These are phyloP conservation scores for Sisor rabdophorus DNA, from an alignment of 2,113 vertebrate species.

Conservation along the genomic window DNA sequence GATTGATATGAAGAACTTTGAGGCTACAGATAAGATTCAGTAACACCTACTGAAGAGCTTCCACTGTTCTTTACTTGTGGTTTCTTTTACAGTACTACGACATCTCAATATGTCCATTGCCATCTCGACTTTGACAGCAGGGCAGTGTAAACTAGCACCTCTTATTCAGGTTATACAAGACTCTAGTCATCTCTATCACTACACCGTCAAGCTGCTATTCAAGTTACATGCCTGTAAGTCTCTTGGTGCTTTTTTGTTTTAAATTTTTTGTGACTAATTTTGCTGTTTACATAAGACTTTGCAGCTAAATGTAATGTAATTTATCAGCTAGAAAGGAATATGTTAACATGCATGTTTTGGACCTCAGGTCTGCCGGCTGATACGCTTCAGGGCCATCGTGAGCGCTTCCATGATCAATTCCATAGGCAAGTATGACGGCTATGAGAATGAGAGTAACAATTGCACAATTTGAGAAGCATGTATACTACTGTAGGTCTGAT, in stretches of 20 bases:
- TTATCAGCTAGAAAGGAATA: not conserved
- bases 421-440: slow-evolving; percentile 74
- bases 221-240: slow-evolving; percentile 92
- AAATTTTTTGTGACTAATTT: not conserved
- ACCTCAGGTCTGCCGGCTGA: slow-evolving; percentile 85
- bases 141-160: slow-evolving; percentile 91
- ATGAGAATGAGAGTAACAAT: not conserved
- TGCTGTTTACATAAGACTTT: not conserved
- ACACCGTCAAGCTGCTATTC: slow-evolving; percentile 91
- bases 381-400: slow-evolving; percentile 91
- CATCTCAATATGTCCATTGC: slow-evolving; percentile 95
- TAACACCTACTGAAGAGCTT: not conserved
- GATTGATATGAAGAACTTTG: too few species aligned
- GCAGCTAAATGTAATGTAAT: not conserved
- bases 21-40: too few species aligned
- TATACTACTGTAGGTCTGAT: not conserved
- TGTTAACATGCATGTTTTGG: not conserved
- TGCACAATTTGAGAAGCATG: not conserved
- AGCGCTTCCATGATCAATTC: slow-evolving; percentile 95
- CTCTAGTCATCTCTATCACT: slow-evolving; percentile 96
- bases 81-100: slow-evolving; percentile 75
- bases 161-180: slow-evolving; percentile 97
- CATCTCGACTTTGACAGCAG: slow-evolving; percentile 85
- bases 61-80: not conserved
- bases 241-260: not conserved